A percentile compares a stretch with the other conserved stretches of the same genome.
Conservation (phyloP, 2,113 vertebrate genomes). For the Zosterops pallidus region DNA sequence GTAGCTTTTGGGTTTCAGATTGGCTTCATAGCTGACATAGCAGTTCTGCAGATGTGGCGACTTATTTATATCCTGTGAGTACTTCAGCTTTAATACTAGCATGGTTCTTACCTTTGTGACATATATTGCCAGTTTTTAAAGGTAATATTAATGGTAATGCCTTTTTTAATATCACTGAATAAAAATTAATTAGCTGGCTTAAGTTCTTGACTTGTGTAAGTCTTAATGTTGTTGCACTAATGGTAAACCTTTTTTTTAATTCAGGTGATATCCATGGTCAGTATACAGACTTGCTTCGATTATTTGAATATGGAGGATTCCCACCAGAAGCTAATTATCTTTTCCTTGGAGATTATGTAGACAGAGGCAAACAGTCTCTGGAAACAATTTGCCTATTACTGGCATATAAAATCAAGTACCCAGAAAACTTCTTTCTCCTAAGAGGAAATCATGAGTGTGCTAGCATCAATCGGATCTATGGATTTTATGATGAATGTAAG, state of each 20-base stretch:
- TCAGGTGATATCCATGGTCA: conserved; percentile 97
- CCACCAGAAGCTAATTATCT: conserved; percentile 98
- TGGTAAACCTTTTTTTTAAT: not conserved
- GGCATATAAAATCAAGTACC: conserved; percentile 99
- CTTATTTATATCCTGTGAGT: not conserved
- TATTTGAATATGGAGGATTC: conserved; percentile 98
- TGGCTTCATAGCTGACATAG: not conserved
- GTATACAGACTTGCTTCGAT: conserved; percentile 96
- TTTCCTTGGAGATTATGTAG: conserved; percentile 98
- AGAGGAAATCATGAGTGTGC: conserved; percentile 98
- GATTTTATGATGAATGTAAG: conserved; percentile 96
- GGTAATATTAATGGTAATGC: not conserved
- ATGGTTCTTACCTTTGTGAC: not conserved
- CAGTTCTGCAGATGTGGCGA: not conserved
- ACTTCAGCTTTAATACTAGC: not conserved
- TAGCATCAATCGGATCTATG: conserved; percentile 98
- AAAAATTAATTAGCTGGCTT: not conserved
- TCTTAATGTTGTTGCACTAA: not conserved
- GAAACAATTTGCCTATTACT: conserved; percentile 97
- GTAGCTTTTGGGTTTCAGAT: not conserved
- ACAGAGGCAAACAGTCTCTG: conserved; percentile 97
- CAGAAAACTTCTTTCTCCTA: conserved; percentile 97
- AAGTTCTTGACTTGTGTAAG: not conserved
- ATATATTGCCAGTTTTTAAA: not conserved
- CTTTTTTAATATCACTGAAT: not conserved